phyloP scores from a whole-genome alignment of 2,888 invertebrate species.

The Andrena fulva region DNA sequence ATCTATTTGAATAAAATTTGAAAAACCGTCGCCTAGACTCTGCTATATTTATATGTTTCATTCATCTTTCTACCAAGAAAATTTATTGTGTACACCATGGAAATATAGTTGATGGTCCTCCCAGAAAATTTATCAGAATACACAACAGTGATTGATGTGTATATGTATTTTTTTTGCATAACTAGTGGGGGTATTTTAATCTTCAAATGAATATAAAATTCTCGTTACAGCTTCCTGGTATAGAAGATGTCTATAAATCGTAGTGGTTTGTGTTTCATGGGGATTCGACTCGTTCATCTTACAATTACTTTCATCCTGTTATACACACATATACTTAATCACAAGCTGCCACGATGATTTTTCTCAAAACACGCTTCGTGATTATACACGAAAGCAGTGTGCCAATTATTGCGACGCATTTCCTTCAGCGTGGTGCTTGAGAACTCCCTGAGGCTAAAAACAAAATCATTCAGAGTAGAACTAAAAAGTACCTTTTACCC shows the following conservation, averaged over 20 bases:
- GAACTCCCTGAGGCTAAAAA: background rate
- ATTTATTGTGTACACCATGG: too few species aligned
- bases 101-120: background rate
- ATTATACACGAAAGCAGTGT: constrained; percentile 19
- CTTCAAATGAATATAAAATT: background rate
- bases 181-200: background rate
- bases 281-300: constrained; percentile 11
- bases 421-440: background rate
- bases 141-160: background rate
- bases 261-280: background rate
- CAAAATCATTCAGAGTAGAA: background rate
- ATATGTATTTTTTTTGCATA: background rate
- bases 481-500: background rate
- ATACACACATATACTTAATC: constrained; percentile 11
- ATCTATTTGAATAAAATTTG: too few species aligned
- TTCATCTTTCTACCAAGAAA: too few species aligned
- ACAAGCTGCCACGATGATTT: background rate
- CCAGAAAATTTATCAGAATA: background rate
- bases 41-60: too few species aligned
- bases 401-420: background rate
- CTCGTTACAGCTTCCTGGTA: constrained; percentile 1
- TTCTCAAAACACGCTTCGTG: constrained; percentile 11
- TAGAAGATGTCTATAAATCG: constrained; percentile 5
- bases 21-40: too few species aligned
- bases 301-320: constrained; percentile 11